Base-by-base conservation (phyloP, 2,888 invertebrate genomes). In the Neelides folsomi region DNA sequence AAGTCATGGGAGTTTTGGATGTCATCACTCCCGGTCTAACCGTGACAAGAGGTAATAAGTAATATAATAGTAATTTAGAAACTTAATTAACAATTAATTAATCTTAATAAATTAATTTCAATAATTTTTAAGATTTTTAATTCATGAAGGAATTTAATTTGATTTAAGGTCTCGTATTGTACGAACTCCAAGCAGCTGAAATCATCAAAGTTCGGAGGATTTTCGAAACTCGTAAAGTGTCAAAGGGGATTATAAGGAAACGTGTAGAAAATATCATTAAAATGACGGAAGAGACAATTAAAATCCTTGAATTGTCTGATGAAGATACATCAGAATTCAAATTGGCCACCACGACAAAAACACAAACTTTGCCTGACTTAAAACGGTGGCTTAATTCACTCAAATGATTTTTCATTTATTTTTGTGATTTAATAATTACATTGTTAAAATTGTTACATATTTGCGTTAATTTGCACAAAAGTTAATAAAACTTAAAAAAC, bases 181-280 rank as follows among this genome's bases (percentile, higher is more conserved):
- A 63, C 39, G 63, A 63, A 46, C 42, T 59, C 2, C 63, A 63
- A 60, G 63, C 63, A 2, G 60, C 63, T 0, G 60, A 63, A 48
- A 59, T 63, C 4, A 43, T 62, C 1, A 54, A 56, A 20, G 49
- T 52, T 12, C 35, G 56, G 13, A 53, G 58, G 18, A 48, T 62
- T 3, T 49, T 58, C 37, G 62, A 62, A 49, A 48, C 49, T 16
- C 51, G 57, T 0, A 59, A 57, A 47, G 55, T 55, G 35, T 57
- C 58, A 6, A 60, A 56, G 47, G 60, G 58, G 1, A 13, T 60
- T 3, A 47, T 62, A 4, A 54, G 48, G 27, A 16, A 59, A 20
- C 46, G 51, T 7, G 38, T 62, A 3, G 57, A 60, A 37, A 54
- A 53, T 10, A 49, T 57, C 2, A 7, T 58, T 35, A 59, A 59